Base-by-base conservation (phyloP, 1,140 invertebrate genomes). In the Olivierus martensii region DNA sequence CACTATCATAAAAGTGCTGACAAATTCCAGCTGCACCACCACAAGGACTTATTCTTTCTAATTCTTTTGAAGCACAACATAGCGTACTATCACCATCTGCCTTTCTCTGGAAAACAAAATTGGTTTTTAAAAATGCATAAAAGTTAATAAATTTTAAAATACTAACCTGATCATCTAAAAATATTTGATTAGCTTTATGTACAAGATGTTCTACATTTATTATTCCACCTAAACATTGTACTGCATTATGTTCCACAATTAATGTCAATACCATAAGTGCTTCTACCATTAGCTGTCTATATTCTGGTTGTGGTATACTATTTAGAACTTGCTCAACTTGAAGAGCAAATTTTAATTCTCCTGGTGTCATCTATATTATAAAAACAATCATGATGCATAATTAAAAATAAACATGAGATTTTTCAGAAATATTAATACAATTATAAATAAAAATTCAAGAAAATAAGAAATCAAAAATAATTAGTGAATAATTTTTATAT, bases 311-410 rank as follows among this genome's bases (percentile, higher is more conserved):
- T 0, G 93, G 90, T 61, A 99, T 95, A 15, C 83, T 82, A 67
- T 98, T 99, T 19, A 99, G 72, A 6, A 95, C 89, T n/a, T 87
- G 88, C 70, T 99, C 96, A 2, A 99, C 92, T 55, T 91, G 87
- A 9, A 99, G 69, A 0, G 95, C 95, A 73, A 99, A 99, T 73
- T 99, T 99, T 53, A 99, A 72, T 70, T 99, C 96, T 35, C 91
- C 90, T 0, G 92, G 79, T 5, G 95, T 99, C 95, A 99, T 99
- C 79, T 78, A 56, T 38, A n/a, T n/a, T n/a, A n/a, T n/a, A n/a
- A n/a, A n/a, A n/a, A n/a, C n/a, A n/a, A n/a, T n/a, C n/a, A n/a
- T n/a, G n/a, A n/a, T n/a, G n/a, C n/a, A n/a, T n/a, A n/a, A n/a
- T n/a, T n/a, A n/a, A n/a, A n/a, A n/a, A n/a, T n/a, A n/a, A n/a